Base-by-base conservation (phyloP, 1,140 invertebrate species). In the Listronotus oregonensis region DNA sequence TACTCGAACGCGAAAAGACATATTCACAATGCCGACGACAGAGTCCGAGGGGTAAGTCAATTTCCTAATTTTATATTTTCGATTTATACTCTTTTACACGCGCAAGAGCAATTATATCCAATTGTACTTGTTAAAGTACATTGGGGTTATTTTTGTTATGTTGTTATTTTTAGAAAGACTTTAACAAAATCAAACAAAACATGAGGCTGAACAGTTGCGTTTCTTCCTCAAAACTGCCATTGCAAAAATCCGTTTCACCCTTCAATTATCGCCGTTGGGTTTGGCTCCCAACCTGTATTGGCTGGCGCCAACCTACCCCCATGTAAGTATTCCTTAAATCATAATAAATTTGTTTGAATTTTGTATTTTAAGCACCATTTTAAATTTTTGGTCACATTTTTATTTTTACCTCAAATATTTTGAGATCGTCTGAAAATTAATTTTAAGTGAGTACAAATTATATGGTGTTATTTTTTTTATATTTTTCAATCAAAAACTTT, bases 191-290 rank as follows among this genome's bases (percentile, higher is more conserved):
- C 71, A 81, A 81, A 77, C 80, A 66, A 86, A 82, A 81, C 78
- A 84, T 76, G 79, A 87, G 84, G 80, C 79, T 83, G 82, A 84
- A 83, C 80, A 78, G 56, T 76, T 83, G 47, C 81, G 86, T 71
- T 81, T 92, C 80, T 86, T 68, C 87, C 88, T 55, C 86, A 87
- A 67, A 84, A 49, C 84, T 94, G 70, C 91, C 91, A 52, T 83
- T 95, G 57, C 93, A 95, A 78, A 96, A 96, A 82, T 94, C 92
- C 50, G 87, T 95, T 66, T 96, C 93, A 93, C 21, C 93, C 93
- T 21, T 95, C 92, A 57, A 93, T 93, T 64, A 87, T 92, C 34
- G 89, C 89, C 55, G 86, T 87, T 47, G 81, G 86, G 66, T 85
- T 61, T 79, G 40, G 77, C 72, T 9, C 72, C 74, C 7, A 79